These are phyloP conservation scores for Wiebesia pumilae DNA, from an alignment of 1,140 invertebrate genomes.

Conservation along the genomic window DNA sequence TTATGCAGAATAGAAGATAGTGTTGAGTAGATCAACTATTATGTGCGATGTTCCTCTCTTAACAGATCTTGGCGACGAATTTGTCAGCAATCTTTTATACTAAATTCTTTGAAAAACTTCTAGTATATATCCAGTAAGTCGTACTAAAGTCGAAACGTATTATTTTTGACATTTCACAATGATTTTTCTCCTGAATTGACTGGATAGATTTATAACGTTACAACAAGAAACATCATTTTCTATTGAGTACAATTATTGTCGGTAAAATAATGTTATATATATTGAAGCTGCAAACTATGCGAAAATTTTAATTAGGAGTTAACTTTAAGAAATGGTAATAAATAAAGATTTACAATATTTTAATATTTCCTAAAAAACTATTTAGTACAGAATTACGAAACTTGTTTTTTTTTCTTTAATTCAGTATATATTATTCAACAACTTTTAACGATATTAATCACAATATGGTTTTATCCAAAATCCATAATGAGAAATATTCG, in stretches of 20 bases:
- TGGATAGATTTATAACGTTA: no score
- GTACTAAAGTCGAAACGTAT: slow-evolving; percentile 30
- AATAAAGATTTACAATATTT: background rate
- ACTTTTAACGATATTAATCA: slow-evolving; percentile 35
- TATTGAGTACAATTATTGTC: background rate
- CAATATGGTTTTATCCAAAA: background rate
- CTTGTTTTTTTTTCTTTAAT: background rate
- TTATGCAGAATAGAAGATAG: slow-evolving; percentile 45
- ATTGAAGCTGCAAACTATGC: background rate
- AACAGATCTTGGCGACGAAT: slow-evolving; percentile 62
- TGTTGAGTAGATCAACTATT: slow-evolving; percentile 56
- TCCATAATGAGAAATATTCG: slow-evolving; percentile 35
- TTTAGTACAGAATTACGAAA: background rate
- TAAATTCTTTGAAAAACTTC: slow-evolving; percentile 49
- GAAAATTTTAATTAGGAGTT: background rate
- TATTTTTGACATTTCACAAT: slow-evolving; percentile 43
- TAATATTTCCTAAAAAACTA: background rate
- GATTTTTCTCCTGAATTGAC: background rate
- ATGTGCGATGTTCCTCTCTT: slow-evolving; percentile 60
- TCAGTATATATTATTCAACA: background rate
- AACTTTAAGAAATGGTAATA: no score
- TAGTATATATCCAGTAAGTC: slow-evolving; percentile 54
- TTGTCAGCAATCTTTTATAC: slow-evolving; percentile 55
- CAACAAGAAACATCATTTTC: background rate
- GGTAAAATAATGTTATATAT: background rate